Evolutionary conservation across 2,888 invertebrate species (phyloP).

Genomic region (Punctoribates punctum): DNA sequence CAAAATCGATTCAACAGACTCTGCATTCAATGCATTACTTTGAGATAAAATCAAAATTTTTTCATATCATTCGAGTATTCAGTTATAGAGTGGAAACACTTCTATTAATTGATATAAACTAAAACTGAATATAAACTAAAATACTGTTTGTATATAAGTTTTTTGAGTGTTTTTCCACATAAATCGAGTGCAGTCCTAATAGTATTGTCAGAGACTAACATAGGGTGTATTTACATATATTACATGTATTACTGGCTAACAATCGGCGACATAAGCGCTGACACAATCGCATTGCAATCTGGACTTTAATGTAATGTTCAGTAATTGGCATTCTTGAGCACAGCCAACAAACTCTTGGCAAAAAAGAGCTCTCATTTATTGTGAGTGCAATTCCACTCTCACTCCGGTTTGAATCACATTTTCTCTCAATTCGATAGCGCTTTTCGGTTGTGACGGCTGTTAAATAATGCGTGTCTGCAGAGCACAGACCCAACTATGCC

Average conservation of each 20-base stretch:
- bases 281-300: constrained; percentile 33
- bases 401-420: not conserved
- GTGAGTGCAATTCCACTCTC: constrained; percentile 21
- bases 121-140: not conserved
- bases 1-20: not conserved
- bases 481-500: not conserved
- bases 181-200: not conserved
- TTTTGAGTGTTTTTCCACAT: constrained; percentile 3
- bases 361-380: constrained; percentile 20
- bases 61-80: not conserved
- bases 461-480: constrained; percentile 32
- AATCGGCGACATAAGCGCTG: not conserved
- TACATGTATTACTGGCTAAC: not conserved
- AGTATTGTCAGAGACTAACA: constrained; percentile 14
- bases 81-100: not conserved
- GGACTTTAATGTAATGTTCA: not conserved
- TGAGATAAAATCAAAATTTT: not conserved
- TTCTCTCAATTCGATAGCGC: constrained; percentile 3
- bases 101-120: not conserved
- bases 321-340: constrained; percentile 29
- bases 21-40: not conserved
- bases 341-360: not conserved
- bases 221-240: not conserved
- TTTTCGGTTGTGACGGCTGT: constrained; percentile 15
- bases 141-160: not conserved